Evolutionary conservation across 2,797 vertebrate genomes (phyloP), one percentile per base, ranked within the genome.

Genomic region (Scarus forsteni): DNA sequence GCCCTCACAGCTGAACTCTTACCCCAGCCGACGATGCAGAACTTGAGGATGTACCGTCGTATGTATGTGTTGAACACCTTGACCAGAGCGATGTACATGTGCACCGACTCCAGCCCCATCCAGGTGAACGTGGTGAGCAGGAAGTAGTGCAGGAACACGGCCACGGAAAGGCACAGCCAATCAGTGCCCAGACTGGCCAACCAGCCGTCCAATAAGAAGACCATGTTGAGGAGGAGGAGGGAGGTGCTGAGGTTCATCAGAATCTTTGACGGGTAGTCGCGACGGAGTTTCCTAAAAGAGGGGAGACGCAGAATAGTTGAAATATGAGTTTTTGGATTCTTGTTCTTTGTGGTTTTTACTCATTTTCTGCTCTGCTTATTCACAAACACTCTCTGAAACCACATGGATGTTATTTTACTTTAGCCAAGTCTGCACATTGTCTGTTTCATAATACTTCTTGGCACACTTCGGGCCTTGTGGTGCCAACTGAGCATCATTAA

Each of bases 51-150:
- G 71, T 99, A 99, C 75, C 97, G 83, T 34, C 96, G 94, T 46
- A 99, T 98, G 69, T 99, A 99, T 0, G 97, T 99, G 90, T 99
- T 99, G 85, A 99, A 99, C 15, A 99, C 98, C 85, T 99, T 99
- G 74, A 99, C 98, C 50, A 99, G 90, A 3, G 98, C 98, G 44
- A 99, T 99, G 90, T 99, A 99, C 97, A 99, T 99, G 88, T 99
- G 98, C 66, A 99, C 91, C 0, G 98, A 98, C 92, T 99, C 98
- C 10, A 99, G 87, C 3, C 96, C 98, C 98, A 99, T 99, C 98
- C 98, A 99, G 3, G 98, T 99, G 88, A 99, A 99, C 19, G 98
- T 95, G 3, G 97, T 95, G 27, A 99, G 88, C 73, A 99, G 96
- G 79, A 99, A 99, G 90, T 97, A 99, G 86, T 99, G 98, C 72